Evolutionary conservation across 1,140 invertebrate genomes (phyloP).

Genomic region (Drosophila tristis): DNA sequence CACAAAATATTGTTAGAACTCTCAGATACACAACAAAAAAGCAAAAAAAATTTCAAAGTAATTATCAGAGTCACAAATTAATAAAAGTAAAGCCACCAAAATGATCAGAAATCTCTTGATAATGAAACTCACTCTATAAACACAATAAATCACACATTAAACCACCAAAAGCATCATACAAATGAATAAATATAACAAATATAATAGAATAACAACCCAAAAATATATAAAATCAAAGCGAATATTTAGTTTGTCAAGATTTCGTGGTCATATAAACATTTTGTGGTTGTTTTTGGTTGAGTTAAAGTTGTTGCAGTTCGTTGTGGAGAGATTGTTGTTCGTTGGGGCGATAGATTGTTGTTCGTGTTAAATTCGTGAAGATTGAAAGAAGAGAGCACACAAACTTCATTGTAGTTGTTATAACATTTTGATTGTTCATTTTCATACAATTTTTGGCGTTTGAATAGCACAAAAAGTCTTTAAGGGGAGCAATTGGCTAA

Average conservation of each 20-base stretch:
- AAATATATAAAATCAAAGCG: slow-evolving; percentile 31
- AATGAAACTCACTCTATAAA: too few species aligned
- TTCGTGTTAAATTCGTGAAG: slow-evolving; percentile 10
- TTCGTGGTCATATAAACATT: slow-evolving; percentile 43
- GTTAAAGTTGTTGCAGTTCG: slow-evolving; percentile 63
- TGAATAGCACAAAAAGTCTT: slow-evolving; percentile 50
- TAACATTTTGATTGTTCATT: slow-evolving; percentile 3
- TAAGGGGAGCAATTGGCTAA: slow-evolving; percentile 51
- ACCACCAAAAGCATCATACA: slow-evolving; percentile 13
- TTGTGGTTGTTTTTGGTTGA: slow-evolving; percentile 37
- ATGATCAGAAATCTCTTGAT: too few species aligned
- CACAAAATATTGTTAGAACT: too few species aligned
- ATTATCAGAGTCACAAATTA: too few species aligned
- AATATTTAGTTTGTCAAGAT: slow-evolving; percentile 60
- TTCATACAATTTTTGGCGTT: slow-evolving; percentile 32
- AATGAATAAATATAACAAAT: slow-evolving; percentile 42
- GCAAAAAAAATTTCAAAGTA: too few species aligned
- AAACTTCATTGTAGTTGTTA: too few species aligned
- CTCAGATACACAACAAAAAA: too few species aligned
- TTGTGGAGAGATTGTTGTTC: slow-evolving; percentile 60
- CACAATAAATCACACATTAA: too few species aligned
- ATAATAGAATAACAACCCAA: slow-evolving; percentile 13
- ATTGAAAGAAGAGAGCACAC: too few species aligned
- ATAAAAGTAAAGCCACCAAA: too few species aligned
- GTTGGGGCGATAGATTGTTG: slow-evolving; percentile 30